phyloP scores from a whole-genome alignment of 2,797 vertebrate genomes.

The Rhadinocentrus ornatus region DNA sequence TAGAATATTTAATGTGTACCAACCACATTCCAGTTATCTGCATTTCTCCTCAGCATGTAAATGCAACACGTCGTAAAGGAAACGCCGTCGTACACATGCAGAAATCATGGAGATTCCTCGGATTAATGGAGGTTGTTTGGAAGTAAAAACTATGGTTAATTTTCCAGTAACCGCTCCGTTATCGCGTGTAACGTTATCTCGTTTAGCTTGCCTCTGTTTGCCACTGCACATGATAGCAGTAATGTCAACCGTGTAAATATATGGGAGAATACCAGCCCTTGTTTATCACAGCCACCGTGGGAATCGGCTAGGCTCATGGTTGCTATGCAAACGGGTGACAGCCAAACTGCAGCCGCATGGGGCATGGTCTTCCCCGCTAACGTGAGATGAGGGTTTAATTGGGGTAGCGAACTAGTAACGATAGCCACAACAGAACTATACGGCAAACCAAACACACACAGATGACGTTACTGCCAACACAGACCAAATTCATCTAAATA shows the following conservation, averaged over 20 bases:
- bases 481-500: constrained; percentile 30
- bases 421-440: constrained; percentile 45
- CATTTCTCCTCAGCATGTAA: background rate
- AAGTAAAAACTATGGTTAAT: constrained; percentile 5
- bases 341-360: constrained; percentile 46
- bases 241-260: background rate
- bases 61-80: constrained; percentile 6
- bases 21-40: background rate
- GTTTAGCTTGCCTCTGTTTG: background rate
- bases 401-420: constrained; percentile 48
- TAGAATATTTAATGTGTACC: constrained; percentile 30
- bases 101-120: too few species aligned
- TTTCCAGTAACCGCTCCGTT: background rate
- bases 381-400: constrained; percentile 50
- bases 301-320: constrained; percentile 34
- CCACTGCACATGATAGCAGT: background rate
- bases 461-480: constrained; percentile 13
- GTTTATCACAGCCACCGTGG: constrained; percentile 13
- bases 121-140: constrained; percentile 10
- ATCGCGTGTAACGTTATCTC: background rate
- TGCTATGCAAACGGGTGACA: constrained; percentile 65
- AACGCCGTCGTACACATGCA: background rate
- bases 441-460: constrained; percentile 2
- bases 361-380: constrained; percentile 48
- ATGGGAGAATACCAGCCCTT: background rate